Conservation (phyloP, 1,140 invertebrate species). For the Druon quercuslanigerum region DNA sequence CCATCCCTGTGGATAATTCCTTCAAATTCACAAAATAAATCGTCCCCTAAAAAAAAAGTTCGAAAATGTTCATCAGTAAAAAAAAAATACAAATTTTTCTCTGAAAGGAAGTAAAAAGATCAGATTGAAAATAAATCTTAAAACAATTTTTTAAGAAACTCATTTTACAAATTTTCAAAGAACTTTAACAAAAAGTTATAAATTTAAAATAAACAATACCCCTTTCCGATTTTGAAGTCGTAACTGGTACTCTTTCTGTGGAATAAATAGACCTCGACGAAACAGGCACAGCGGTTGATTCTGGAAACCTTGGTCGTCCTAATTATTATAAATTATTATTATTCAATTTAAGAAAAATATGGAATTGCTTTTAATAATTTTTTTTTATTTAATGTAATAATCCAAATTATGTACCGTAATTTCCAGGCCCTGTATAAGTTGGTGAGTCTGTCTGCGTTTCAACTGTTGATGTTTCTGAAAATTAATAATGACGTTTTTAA, state of each 20-base stretch:
- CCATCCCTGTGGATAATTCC: constrained; percentile 70
- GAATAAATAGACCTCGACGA: constrained; percentile 9
- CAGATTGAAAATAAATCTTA: too few relatives aligned
- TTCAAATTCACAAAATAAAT: constrained; percentile 67
- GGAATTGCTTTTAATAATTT: too few relatives aligned
- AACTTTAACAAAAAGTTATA: neutral
- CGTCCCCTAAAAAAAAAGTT: neutral
- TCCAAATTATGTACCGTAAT: neutral
- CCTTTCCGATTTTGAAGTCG: neutral
- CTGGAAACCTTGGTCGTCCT: neutral
- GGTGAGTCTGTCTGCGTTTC: neutral
- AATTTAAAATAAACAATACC: neutral
- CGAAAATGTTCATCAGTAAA: too few relatives aligned
- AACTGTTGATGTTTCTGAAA: constrained; percentile 3
- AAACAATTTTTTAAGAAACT: too few relatives aligned
- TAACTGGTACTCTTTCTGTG: neutral
- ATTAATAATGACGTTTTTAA: neutral
- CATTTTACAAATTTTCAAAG: neutral
- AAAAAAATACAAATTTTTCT: too few relatives aligned
- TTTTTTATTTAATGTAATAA: too few relatives aligned
- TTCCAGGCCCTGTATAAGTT: neutral
- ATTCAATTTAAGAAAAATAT: too few relatives aligned
- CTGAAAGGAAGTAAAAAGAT: too few relatives aligned
- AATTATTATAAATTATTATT: neutral
- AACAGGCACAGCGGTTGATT: neutral